Percentiles rank a stretch among this genome's conserved stretches.
Conservation (phyloP, 1,140 invertebrate species). For the Leucophenga varia region DNA sequence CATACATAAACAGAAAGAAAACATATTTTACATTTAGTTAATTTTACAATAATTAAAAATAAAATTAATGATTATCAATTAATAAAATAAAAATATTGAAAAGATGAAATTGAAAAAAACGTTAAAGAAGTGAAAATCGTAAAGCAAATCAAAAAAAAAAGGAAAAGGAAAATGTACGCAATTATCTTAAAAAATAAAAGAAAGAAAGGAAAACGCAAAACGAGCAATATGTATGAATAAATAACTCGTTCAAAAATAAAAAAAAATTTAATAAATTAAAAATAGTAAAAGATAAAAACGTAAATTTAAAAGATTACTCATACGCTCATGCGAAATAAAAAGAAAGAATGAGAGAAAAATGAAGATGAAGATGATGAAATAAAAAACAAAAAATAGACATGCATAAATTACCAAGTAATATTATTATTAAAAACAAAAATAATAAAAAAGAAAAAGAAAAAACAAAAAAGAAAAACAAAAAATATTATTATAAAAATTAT, state of each 20-base stretch:
- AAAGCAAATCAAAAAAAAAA: constrained; percentile 5
- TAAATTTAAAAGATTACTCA: constrained; percentile 17
- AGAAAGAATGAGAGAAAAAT: constrained; percentile 2
- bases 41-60: constrained; percentile 29
- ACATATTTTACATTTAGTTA: constrained; percentile 44
- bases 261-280: constrained; percentile 13
- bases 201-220: background rate
- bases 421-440: constrained; percentile 37
- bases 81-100: constrained; percentile 2
- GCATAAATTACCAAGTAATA: constrained; percentile 52
- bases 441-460: constrained; percentile 14
- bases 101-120: constrained; percentile 11
- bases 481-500: constrained; percentile 21
- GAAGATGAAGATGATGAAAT: constrained; percentile 4
- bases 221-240: no score
- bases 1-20: background rate
- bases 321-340: constrained; percentile 14
- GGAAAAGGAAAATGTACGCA: constrained; percentile 12
- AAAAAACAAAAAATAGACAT: constrained; percentile 14
- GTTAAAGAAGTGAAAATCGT: constrained; percentile 19
- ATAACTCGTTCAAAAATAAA: constrained; percentile 7
- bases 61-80: constrained; percentile 27
- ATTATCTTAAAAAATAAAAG: constrained; percentile 7
- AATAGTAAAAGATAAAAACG: constrained; percentile 7
- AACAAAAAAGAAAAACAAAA: constrained; percentile 32